Evolutionary conservation across 2,797 vertebrate genomes (phyloP), one percentile per base, ranked within the genome.

Genomic region (Eidolon dupreanum): DNA sequence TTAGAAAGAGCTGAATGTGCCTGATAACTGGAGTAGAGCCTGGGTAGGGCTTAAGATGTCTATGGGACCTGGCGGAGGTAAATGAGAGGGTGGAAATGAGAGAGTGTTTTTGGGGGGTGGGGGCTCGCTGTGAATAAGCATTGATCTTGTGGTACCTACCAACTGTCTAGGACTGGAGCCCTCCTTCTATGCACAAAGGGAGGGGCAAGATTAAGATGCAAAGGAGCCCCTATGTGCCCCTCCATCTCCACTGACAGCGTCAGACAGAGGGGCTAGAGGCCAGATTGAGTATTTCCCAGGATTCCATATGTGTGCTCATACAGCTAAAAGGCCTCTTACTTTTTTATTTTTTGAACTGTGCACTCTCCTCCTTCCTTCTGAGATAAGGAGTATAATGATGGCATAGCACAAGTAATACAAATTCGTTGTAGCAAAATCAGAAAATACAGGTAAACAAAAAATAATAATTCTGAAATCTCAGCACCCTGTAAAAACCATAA

Each of bases 351-450:
- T 38, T 61, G 22, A 12, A 78, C 59, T 51, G 1, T n/a, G 16
- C 31, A 59, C 8, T 5, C 5, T 63, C 36, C 12, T 94, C 20
- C 31, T n/a, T 95, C 41, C 68, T 90, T 66, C n/a, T 31, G 13
- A 26, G 41, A 26, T 49, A 77, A 93, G 26, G 17, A 20, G 26
- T 75, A 51, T 46, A 55, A 43, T 82, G 73, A 85, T 24, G 46
- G 11, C 7, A 6, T 57, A 33, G 57, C 26, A 61, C 16, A 65
- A 73, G 24, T 28, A 73, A 38, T 82, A 26, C 9, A 57, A 84
- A 20, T 84, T 82, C 38, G 11, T 55, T 68, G 28, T 20, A 86
- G 53, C 57, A 70, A 82, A 92, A 57, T 81, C 41, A 53, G 66
- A 85, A 74, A 90, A 49, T 19, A 33, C 1, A 88, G 43, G 43